These are phyloP conservation scores for Triplophysa bombifrons DNA, from an alignment of 2,797 vertebrate genomes.

Conservation along the genomic window DNA sequence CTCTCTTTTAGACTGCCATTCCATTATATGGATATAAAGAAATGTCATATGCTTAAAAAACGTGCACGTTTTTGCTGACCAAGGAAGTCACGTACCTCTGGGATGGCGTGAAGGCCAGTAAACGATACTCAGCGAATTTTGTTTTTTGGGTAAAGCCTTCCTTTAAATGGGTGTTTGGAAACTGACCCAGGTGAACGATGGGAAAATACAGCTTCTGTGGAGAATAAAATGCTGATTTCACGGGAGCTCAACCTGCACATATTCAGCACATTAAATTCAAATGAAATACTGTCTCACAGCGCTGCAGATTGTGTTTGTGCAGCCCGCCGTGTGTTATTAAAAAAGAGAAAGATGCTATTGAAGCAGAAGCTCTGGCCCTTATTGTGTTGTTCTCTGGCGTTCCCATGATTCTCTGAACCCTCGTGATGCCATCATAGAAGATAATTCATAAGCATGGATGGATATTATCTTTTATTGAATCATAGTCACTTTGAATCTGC, in stretches of 20 bases:
- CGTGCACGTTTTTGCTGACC: neutral
- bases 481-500: constrained; percentile 66
- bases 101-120: neutral
- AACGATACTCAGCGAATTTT: neutral
- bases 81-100: neutral
- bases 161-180: neutral
- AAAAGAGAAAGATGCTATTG: constrained; percentile 1
- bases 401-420: constrained; percentile 56
- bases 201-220: neutral
- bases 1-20: neutral
- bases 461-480: constrained; percentile 66
- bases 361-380: constrained; percentile 9
- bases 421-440: constrained; percentile 55
- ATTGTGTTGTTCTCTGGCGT: constrained; percentile 28
- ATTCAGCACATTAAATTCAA: neutral
- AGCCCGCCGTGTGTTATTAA: constrained; percentile 15
- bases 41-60: neutral
- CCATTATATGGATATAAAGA: constrained; percentile 1
- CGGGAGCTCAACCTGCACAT: neutral
- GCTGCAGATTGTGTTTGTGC: constrained; percentile 12
- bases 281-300: constrained; percentile 15
- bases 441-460: constrained; percentile 61
- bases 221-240: constrained; percentile 12
- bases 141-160: neutral
- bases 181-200: neutral